Base-by-base conservation (phyloP, 2,113 vertebrate species). In the Procapra przewalskii region DNA sequence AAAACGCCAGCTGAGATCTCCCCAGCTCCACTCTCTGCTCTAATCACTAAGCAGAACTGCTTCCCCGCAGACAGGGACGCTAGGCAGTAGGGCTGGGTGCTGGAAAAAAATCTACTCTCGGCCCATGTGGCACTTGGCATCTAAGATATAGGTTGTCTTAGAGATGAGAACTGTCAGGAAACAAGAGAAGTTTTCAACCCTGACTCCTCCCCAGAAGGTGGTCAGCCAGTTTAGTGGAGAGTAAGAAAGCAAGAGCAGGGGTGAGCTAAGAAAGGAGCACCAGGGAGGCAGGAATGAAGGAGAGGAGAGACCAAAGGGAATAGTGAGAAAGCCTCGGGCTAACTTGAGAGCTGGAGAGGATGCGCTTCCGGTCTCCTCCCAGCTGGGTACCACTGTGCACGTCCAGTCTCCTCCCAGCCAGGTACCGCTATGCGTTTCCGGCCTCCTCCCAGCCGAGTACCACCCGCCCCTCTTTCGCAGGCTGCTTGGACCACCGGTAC, bases 401-500 rank as follows among this genome's bases (percentile, higher is more conserved):
- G 2, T 59, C 10, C 25, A 5, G 57, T 59, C 57, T 59, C 25
- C 57, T 31, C 29, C 59, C 59, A 31, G 59, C 12, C 59, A 7
- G 27, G 12, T 31, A 31, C 29, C 27, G 2, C 27, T 60, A 31
- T 7, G 25, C 19, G 0, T 12, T 1, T 31, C 19, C 1, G 0
- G 12, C 3, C 64, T n/a, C 86, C 75, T 62, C 23, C 45, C 40
- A 1, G 1, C 52, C 0, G 48, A 12, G 16, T 45, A 75, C 60
- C 83, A 91, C 0, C 1, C 6, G 1, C 79, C 16, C 54, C 71
- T 94, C 81, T 96, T 55, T 96, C 97, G 7, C 86, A 99, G 99
- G 96, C 59, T 99, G 99, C 81, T 50, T 52, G 0, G 96, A 98
- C 84, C 9, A 93, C 60, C 88, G 84, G 1, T 95, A 95, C 3